phyloP scores from a whole-genome alignment of 2,888 invertebrate genomes.

The Oscheius sp. region DNA sequence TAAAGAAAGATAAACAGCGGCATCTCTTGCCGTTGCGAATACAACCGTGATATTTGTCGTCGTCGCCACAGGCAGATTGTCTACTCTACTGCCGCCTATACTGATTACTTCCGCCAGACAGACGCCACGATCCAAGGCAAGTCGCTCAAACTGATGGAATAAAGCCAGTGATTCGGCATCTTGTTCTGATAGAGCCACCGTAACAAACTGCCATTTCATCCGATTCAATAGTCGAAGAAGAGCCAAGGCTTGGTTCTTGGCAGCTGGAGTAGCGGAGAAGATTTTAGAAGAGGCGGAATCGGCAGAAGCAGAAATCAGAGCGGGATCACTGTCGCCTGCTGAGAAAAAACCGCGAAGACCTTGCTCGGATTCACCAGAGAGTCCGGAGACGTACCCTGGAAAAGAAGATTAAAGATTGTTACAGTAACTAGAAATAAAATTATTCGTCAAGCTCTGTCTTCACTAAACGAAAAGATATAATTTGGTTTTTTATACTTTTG shows the following conservation, averaged over 20 bases:
- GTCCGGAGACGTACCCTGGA: conserved; percentile 47
- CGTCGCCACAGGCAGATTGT: conserved; percentile 36
- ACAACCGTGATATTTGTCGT: conserved; percentile 64
- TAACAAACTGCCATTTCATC: conserved; percentile 65
- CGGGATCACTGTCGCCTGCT: conserved; percentile 54
- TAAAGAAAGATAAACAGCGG: conserved; percentile 40
- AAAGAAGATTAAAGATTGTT: too few relatives aligned
- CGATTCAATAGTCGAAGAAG: conserved; percentile 56
- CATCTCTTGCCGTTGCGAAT: conserved; percentile 54
- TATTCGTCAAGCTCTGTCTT: too few relatives aligned
- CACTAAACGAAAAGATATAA: background rate
- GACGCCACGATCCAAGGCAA: conserved; percentile 57
- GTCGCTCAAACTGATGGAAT: conserved; percentile 61
- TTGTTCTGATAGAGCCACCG: conserved; percentile 58
- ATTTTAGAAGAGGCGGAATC: conserved; percentile 41
- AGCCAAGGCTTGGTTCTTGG: conserved; percentile 57
- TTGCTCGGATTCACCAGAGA: conserved; percentile 49
- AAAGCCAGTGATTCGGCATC: conserved; percentile 56
- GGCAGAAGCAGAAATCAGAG: conserved; percentile 57
- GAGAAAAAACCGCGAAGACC: conserved; percentile 60
- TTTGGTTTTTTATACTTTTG: background rate
- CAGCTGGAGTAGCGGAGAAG: conserved; percentile 57
- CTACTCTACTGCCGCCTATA: conserved; percentile 33
- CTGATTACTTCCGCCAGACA: conserved; percentile 63
- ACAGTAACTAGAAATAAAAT: too few relatives aligned